Evolutionary conservation across 2,113 vertebrate species (phyloP).

Genomic region (Ovibos moschatus): DNA sequence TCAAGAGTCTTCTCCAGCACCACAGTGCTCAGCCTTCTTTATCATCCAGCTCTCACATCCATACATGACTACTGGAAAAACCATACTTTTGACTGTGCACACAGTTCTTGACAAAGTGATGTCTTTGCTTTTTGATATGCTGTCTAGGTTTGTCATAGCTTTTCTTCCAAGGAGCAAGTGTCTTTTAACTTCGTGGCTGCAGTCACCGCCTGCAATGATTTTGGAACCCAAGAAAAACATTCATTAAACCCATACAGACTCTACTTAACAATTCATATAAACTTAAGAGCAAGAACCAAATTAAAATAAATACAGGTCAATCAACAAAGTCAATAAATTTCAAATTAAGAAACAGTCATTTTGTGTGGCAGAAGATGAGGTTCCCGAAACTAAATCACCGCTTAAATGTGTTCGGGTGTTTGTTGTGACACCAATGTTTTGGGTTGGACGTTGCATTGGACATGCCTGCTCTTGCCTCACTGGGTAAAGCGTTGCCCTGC

Average conservation of each 20-base stretch:
- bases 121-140: not conserved
- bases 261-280: not conserved
- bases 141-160: not conserved
- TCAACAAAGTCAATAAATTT: not conserved
- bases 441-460: not conserved
- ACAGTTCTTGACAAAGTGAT: not conserved
- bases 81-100: not conserved
- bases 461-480: accelerated
- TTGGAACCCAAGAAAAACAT: not conserved
- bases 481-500: not conserved
- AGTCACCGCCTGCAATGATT: not conserved
- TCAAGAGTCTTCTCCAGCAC: not conserved
- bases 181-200: not conserved
- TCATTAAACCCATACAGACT: not conserved
- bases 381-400: not conserved
- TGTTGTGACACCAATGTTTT: not conserved
- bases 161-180: not conserved
- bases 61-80: not conserved
- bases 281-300: not conserved
- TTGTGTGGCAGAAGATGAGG: not conserved
- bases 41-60: not conserved
- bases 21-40: not conserved
- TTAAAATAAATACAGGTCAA: not conserved
- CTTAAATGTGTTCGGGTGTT: accelerated
- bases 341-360: not conserved